phyloP scores from a whole-genome alignment of 2,797 vertebrate species.

The Pempheris klunzingeri region DNA sequence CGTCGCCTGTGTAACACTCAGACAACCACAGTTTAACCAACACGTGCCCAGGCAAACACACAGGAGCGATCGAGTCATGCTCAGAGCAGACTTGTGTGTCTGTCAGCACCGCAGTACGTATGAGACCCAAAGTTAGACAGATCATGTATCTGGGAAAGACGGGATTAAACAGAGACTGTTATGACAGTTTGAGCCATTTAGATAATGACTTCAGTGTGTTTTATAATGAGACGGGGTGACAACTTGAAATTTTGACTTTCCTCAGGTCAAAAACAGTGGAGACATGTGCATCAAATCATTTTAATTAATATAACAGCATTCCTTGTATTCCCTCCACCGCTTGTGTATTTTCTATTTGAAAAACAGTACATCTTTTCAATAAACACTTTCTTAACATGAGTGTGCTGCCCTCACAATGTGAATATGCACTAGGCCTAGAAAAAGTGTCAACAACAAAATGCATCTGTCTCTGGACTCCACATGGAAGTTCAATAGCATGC shows the following conservation, averaged over 20 bases:
- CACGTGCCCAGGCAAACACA: slow-evolving; percentile 72
- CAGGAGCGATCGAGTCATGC: slow-evolving; percentile 47
- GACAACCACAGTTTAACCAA: slow-evolving; percentile 75
- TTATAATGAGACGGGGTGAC: slow-evolving; percentile 5
- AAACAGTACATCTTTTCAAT: slow-evolving; percentile 59
- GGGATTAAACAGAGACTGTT: slow-evolving; percentile 25
- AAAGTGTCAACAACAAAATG: slow-evolving; percentile 74
- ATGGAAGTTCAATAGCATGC: slow-evolving; percentile 81
- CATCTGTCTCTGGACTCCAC: slow-evolving; percentile 63
- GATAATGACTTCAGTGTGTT: slow-evolving; percentile 1
- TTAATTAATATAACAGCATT: slow-evolving; percentile 79
- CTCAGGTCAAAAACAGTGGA: slow-evolving; percentile 24
- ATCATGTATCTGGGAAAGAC: slow-evolving; percentile 24
- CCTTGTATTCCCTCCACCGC: slow-evolving; percentile 53
- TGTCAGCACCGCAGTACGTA: slow-evolving; percentile 46
- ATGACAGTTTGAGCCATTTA: slow-evolving; percentile 26
- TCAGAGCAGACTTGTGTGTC: slow-evolving; percentile 45
- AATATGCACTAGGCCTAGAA: slow-evolving; percentile 65
- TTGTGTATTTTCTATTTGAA: slow-evolving; percentile 45
- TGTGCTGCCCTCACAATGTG: slow-evolving; percentile 67
- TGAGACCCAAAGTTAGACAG: slow-evolving; percentile 39
- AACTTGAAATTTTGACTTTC: slow-evolving; percentile 1
- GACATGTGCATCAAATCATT: slow-evolving; percentile 68
- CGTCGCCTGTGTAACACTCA: slow-evolving; percentile 63
- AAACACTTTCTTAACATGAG: slow-evolving; percentile 54